A percentile compares a stretch with the other conserved stretches of the same genome.
Conservation (phyloP, 2,888 invertebrate genomes). For the Gisinianus flammeolus region DNA sequence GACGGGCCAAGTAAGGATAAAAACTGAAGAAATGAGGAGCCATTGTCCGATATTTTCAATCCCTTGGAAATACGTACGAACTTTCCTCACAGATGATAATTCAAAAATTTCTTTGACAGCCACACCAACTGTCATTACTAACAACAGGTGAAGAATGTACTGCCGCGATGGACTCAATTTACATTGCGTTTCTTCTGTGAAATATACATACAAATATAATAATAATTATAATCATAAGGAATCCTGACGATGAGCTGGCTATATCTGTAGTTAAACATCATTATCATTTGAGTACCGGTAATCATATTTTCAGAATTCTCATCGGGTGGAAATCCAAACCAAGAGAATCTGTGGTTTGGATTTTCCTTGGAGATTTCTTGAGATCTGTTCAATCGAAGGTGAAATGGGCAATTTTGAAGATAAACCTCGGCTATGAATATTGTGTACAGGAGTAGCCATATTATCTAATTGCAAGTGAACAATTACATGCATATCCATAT, state of each 20-base stretch:
- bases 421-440: constrained; percentile 32
- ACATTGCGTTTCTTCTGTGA: not conserved
- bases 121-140: constrained; percentile 14
- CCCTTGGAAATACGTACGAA: constrained; percentile 23
- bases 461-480: constrained; percentile 3
- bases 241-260: too few species aligned
- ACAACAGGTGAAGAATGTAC: constrained; percentile 9
- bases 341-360: constrained; percentile 22
- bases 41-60: constrained; percentile 37
- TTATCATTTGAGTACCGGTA: too few species aligned
- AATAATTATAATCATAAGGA: too few species aligned
- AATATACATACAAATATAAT: not conserved
- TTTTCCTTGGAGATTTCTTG: not conserved
- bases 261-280: too few species aligned
- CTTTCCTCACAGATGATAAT: constrained; percentile 24
- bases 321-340: constrained; percentile 22
- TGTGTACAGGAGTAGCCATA: constrained; percentile 35
- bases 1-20: constrained; percentile 16
- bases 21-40: constrained; percentile 22
- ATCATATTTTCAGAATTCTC: too few species aligned
- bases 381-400: not conserved
- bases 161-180: not conserved
- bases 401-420: constrained; percentile 23
- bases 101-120: constrained; percentile 32
- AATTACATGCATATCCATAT: not conserved